Conservation (phyloP, 2,113 vertebrate genomes). For the Pelusios castaneus region DNA sequence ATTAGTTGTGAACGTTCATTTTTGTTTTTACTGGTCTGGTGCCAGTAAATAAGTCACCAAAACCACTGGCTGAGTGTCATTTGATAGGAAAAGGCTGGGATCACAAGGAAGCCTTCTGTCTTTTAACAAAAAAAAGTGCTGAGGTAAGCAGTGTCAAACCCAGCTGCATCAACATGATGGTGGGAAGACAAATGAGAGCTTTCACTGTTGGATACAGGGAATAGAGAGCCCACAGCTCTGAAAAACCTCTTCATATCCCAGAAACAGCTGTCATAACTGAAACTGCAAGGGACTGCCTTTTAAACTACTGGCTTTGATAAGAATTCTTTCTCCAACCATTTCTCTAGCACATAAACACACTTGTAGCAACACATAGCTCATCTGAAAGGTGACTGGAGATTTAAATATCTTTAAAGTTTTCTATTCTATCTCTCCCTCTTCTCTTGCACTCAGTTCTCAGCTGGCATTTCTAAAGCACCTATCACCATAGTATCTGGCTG, state of each 20-base stretch:
- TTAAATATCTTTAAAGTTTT: constrained; percentile 47
- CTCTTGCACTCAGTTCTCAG: neutral
- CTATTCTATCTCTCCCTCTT: neutral
- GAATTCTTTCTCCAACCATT: constrained; percentile 31
- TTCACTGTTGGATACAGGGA: constrained; percentile 78
- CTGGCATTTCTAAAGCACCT: constrained; percentile 20
- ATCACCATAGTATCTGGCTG: neutral
- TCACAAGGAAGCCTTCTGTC: constrained; percentile 84
- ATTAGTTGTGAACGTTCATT: constrained; percentile 81
- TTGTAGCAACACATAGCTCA: constrained; percentile 20
- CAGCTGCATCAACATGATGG: constrained; percentile 85
- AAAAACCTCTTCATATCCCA: constrained; percentile 69
- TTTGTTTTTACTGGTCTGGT: constrained; percentile 80
- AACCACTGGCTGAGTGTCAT: constrained; percentile 81
- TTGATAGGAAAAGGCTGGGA: constrained; percentile 85
- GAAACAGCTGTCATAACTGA: constrained; percentile 74
- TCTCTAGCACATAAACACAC: constrained; percentile 41
- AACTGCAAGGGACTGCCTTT: constrained; percentile 54
- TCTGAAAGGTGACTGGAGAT: constrained; percentile 47
- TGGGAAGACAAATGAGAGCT: constrained; percentile 81
- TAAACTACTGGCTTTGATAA: constrained; percentile 57
- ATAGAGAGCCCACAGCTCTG: constrained; percentile 64
- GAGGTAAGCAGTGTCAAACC: constrained; percentile 82
- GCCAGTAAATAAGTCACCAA: constrained; percentile 85
- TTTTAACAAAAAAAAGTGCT: constrained; percentile 77